These are phyloP conservation scores for Acronicta psi DNA, from an alignment of 2,888 invertebrate genomes.

Conservation along the genomic window DNA sequence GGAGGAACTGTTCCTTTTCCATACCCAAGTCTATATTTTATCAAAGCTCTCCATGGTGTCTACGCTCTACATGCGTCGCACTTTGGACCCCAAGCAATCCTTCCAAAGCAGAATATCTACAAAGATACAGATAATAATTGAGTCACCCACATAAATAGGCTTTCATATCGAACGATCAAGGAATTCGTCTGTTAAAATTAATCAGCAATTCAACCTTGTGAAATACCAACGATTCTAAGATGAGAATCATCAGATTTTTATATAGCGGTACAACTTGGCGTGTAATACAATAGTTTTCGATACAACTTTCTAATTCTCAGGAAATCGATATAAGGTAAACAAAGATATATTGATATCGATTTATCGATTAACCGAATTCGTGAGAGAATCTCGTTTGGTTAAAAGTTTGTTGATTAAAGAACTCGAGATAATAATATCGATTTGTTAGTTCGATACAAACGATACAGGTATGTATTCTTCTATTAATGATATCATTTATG, in stretches of 20 bases:
- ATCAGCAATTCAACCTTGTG: constrained; percentile 35
- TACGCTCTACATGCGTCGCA: too few species aligned
- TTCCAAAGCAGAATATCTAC: too few species aligned
- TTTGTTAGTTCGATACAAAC: constrained; percentile 23
- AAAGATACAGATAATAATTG: too few species aligned
- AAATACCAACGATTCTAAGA: constrained; percentile 27
- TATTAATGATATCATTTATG: too few species aligned
- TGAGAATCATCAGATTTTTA: constrained; percentile 32
- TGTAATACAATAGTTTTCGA: constrained; percentile 55
- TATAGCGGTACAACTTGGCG: constrained; percentile 44
- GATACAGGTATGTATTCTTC: background rate
- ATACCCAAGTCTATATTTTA: too few species aligned
- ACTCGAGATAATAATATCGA: constrained; percentile 31
- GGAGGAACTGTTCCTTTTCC: too few species aligned
- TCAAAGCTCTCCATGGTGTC: too few species aligned
- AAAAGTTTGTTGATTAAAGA: constrained; percentile 38
- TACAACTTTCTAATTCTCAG: constrained; percentile 61
- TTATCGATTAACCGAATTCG: constrained; percentile 56
- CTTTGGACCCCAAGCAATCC: too few species aligned
- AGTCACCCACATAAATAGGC: background rate
- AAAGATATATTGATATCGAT: constrained; percentile 58
- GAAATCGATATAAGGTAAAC: constrained; percentile 64
- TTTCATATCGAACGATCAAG: background rate
- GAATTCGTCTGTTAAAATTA: constrained; percentile 5
- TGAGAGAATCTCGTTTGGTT: constrained; percentile 52